Evolutionary conservation across 1,140 invertebrate species (phyloP).

Genomic region (Pinna nobilis): DNA sequence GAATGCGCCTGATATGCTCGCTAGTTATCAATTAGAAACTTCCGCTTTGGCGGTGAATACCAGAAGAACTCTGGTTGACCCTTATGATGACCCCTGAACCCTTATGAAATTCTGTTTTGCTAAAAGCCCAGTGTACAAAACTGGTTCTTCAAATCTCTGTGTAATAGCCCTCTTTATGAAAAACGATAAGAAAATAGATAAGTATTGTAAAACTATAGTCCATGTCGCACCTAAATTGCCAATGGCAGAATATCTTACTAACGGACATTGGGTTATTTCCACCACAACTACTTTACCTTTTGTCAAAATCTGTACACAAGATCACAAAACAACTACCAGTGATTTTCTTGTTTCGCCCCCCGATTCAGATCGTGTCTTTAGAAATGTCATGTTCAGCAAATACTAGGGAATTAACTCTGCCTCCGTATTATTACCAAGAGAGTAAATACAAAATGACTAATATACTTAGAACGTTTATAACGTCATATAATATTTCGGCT

Average conservation of each 20-base stretch:
- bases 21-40: slow-evolving; percentile 3
- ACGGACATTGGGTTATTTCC: not conserved
- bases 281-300: not conserved
- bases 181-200: not conserved
- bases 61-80: not conserved
- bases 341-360: not conserved
- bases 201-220: slow-evolving; percentile 12
- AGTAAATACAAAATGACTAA: slow-evolving; percentile 2
- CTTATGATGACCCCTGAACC: not conserved
- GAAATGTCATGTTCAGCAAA: not conserved
- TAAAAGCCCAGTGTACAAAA: slow-evolving; percentile 3
- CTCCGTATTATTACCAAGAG: slow-evolving; percentile 8
- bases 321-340: not conserved
- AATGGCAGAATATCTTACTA: not conserved
- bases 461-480: not conserved
- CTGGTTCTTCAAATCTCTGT: not conserved
- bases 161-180: not conserved
- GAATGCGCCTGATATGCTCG: not conserved
- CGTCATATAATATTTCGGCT: not conserved
- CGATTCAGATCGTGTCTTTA: not conserved
- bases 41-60: not conserved
- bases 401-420: not conserved
- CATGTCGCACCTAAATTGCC: not conserved
- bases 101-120: not conserved
- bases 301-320: slow-evolving; percentile 3